These are phyloP conservation scores for Varanus salvator DNA, from an alignment of 2,113 vertebrate species.

Conservation along the genomic window DNA sequence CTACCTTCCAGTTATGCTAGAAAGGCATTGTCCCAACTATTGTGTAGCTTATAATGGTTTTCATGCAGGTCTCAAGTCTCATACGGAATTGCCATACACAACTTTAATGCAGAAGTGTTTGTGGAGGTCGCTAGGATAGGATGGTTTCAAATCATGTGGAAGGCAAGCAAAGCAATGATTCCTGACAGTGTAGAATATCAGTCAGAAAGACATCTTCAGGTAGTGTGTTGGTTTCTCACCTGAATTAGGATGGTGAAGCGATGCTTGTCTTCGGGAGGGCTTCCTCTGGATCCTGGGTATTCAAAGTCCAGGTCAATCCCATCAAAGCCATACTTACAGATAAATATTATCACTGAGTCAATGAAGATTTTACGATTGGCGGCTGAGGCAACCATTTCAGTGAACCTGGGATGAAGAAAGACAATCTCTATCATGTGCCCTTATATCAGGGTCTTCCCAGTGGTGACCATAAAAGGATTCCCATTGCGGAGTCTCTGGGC, in stretches of 20 bases:
- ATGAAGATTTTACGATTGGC: slow-evolving; percentile 81
- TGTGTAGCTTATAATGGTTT: background rate
- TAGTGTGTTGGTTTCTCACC: slow-evolving; percentile 59
- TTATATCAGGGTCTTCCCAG: too few species aligned
- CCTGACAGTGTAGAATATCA: background rate
- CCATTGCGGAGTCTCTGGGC: too few species aligned
- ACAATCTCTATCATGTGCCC: background rate
- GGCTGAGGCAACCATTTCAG: slow-evolving; percentile 76
- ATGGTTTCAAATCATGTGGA: background rate
- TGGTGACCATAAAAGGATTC: too few species aligned
- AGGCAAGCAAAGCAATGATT: background rate
- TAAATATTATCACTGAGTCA: slow-evolving; percentile 80
- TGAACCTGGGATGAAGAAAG: slow-evolving; percentile 73
- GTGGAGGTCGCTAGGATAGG: background rate
- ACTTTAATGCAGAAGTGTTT: background rate
- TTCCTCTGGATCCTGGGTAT: slow-evolving; percentile 83
- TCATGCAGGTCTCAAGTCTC: background rate
- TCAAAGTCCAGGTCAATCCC: slow-evolving; percentile 86
- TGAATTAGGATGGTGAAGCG: slow-evolving; percentile 81
- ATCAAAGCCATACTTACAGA: slow-evolving; percentile 82
- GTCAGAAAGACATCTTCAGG: too few species aligned
- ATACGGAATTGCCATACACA: background rate
- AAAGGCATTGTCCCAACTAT: background rate
- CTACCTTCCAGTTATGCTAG: background rate
- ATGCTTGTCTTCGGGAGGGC: slow-evolving; percentile 82